Evolutionary conservation across 2,113 vertebrate species (phyloP).

Genomic region (Callaeas wilsoni): DNA sequence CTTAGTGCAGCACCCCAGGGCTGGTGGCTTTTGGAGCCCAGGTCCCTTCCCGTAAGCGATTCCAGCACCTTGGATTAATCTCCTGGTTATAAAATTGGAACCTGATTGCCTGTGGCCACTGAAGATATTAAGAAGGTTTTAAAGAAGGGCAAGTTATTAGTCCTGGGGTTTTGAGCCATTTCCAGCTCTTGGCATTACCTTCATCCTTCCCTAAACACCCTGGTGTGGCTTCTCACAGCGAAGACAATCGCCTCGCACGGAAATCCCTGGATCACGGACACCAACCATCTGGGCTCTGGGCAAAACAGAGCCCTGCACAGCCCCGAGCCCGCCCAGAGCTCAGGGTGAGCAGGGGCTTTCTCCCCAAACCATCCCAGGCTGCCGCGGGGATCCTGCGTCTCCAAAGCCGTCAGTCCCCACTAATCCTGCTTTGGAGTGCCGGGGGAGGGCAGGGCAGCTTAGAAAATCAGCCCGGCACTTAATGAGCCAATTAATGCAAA

Average conservation of each 20-base stretch:
- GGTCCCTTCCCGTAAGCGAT: fast-evolving
- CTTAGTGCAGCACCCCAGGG: not conserved
- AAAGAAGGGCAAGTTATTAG: not conserved
- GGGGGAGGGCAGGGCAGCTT: not conserved
- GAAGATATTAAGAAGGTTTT: not conserved
- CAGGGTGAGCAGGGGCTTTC: fast-evolving
- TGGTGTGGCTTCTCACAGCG: not conserved
- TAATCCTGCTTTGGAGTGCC: not conserved
- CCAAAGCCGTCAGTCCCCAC: fast-evolving
- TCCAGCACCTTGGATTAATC: not conserved
- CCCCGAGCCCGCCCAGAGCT: not conserved
- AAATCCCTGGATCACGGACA: not conserved
- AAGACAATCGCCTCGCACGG: not conserved
- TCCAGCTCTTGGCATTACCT: slow-evolving; percentile 15
- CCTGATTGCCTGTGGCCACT: not conserved
- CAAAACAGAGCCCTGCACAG: not conserved
- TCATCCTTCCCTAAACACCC: slow-evolving; percentile 1
- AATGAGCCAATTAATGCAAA: not conserved
- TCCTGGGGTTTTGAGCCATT: not conserved
- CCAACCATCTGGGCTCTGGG: not conserved
- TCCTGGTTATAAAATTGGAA: not conserved
- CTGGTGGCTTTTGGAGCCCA: not conserved
- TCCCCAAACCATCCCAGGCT: not conserved
- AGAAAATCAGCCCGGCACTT: not conserved
- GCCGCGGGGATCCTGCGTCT: fast-evolving